phyloP scores from a whole-genome alignment of 64 coral and sea anemone genomes.

The Porites australiensis region DNA sequence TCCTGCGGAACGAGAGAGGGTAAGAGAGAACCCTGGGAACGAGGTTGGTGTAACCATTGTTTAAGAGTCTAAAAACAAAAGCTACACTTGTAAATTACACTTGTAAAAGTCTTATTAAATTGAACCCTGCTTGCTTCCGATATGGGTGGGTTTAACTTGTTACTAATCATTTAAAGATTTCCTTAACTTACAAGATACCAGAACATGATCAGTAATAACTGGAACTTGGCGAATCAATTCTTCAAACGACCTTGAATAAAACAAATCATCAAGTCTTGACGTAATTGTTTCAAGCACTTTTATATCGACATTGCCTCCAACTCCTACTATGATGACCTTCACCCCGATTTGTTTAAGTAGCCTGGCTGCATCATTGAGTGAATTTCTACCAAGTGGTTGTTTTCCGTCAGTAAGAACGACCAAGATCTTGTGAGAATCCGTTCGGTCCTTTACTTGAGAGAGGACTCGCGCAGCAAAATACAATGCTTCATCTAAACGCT shows the following conservation, averaged over 20 bases:
- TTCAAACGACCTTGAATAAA: slow-evolving; percentile 17
- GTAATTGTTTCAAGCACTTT: slow-evolving; percentile 41
- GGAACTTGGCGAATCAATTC: slow-evolving; percentile 4
- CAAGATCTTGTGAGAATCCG: slow-evolving; percentile 20
- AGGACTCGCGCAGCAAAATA: slow-evolving; percentile 19
- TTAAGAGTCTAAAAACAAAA: no score
- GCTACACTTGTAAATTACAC: no score
- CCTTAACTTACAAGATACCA: not conserved
- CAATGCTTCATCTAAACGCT: slow-evolving; percentile 19
- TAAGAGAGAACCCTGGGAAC: no score
- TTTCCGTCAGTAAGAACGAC: slow-evolving; percentile 37
- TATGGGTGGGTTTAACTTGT: not conserved
- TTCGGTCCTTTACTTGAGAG: not conserved
- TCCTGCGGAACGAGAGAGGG: no score
- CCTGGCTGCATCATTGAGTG: not conserved
- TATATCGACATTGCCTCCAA: slow-evolving; percentile 50
- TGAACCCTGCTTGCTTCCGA: no score
- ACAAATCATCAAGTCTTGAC: not conserved
- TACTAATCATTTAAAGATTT: not conserved
- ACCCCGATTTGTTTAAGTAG: slow-evolving; percentile 19
- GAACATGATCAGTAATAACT: not conserved
- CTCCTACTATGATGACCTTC: slow-evolving; percentile 22
- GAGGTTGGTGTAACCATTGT: no score
- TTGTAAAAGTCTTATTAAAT: no score
- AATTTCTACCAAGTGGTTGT: slow-evolving; percentile 6